Evolutionary conservation across 2,888 invertebrate genomes (phyloP), one percentile per base, ranked within the genome.

Genomic region (Pimpla rufipes): DNA sequence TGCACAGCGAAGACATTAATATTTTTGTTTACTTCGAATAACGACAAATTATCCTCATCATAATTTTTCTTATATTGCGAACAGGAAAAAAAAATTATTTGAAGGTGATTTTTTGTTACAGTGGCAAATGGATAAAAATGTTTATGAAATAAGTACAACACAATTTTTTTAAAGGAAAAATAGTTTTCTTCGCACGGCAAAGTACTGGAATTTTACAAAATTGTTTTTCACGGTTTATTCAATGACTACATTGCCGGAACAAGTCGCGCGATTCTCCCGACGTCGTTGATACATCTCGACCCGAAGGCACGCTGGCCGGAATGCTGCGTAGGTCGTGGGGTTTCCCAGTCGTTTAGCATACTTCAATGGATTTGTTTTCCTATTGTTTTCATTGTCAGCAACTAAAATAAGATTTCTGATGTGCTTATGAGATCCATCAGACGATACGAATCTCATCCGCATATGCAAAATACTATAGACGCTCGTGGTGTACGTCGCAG

Each of bases 401-500:
- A 42, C 23, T 67, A 13, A 73, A 79, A 74, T 40, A 75, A 45
- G 59, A 55, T 52, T 67, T 35, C 59, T 5, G 29, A 29, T 29
- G 29, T 29, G n/a, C 47, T 42, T 67, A 59, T 45, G 29, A 29
- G 42, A 71, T 50, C 35, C 64, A 21, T 45, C 70, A 37, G 57
- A 35, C 55, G 52, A 50, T 81, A 71, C 21, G 57, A 81, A 81
- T 76, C 76, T 77, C 57, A 7, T 70, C 10, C n/a, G 29, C 47
- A 35, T 68, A 68, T 80, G 80, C 52, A 75, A 80, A 80, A 68
- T 62, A n/a, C n/a, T n/a, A n/a, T n/a, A n/a, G n/a, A n/a, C n/a
- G n/a, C n/a, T n/a, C n/a, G n/a, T n/a, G n/a, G n/a, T n/a, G n/a
- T n/a, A n/a, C n/a, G n/a, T n/a, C n/a, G n/a, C n/a, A n/a, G n/a